Evolutionary conservation across 2,888 invertebrate species (phyloP).

Genomic region (Hoplodrina ambigua): DNA sequence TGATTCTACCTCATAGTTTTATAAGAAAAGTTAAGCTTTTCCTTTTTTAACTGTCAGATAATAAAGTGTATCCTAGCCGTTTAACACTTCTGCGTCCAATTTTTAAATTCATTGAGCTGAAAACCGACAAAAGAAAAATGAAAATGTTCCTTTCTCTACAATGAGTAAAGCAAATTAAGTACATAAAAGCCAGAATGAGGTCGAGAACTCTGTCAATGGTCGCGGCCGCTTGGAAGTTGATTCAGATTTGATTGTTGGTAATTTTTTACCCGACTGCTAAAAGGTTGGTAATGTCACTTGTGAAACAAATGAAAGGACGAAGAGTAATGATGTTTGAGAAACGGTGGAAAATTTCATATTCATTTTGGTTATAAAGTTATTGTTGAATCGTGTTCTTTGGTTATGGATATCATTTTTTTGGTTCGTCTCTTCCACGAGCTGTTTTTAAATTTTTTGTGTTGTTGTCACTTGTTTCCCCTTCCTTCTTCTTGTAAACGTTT

Average conservation of each 20-base stretch:
- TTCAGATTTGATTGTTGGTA: conserved; percentile 65
- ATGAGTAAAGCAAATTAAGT: conserved; percentile 85
- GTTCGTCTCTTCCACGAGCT: not conserved
- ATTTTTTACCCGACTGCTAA: conserved; percentile 47
- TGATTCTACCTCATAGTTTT: not conserved
- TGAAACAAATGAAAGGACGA: conserved; percentile 34
- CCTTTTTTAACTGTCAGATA: not conserved
- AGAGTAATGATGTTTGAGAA: conserved; percentile 4
- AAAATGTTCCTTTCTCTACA: conserved; percentile 76
- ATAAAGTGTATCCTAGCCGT: not conserved
- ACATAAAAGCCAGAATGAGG: conserved; percentile 83
- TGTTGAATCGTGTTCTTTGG: not conserved
- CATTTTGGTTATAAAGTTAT: conserved; percentile 21
- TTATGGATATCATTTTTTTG: not conserved
- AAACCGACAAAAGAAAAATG: conserved; percentile 75
- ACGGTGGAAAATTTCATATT: conserved; percentile 26
- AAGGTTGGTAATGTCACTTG: conserved; percentile 27
- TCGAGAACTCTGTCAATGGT: conserved; percentile 82
- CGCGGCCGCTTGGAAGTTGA: conserved; percentile 61
- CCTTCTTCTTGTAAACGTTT: too few species aligned
- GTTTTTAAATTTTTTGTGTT: not conserved
- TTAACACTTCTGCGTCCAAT: conserved; percentile 41
- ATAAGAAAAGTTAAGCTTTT: not conserved
- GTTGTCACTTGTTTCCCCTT: too few species aligned
- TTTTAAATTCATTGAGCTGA: conserved; percentile 75